Percentiles rank a stretch among this genome's conserved stretches.
phyloP scores from a whole-genome alignment of 2,888 invertebrate species.

The Tenthredo distinguenda region DNA sequence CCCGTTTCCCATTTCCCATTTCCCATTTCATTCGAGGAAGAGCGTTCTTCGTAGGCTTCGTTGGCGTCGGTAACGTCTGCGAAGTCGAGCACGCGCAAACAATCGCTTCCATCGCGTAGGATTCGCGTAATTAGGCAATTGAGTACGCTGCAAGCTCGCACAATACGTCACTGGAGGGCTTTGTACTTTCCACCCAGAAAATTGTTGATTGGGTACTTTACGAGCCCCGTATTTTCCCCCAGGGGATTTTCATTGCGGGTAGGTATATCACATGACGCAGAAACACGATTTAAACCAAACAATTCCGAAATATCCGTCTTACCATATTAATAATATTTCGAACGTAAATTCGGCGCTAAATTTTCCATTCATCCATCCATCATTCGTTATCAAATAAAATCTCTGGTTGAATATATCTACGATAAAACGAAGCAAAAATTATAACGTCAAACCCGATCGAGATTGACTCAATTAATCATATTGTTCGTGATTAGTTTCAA shows the following conservation, averaged over 20 bases:
- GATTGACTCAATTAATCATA: conserved; percentile 33
- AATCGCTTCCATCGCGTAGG: conserved; percentile 21
- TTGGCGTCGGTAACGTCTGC: neutral
- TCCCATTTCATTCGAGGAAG: conserved; percentile 35
- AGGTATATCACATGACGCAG: conserved; percentile 1
- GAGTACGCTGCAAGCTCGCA: conserved; percentile 37
- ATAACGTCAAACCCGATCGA: neutral
- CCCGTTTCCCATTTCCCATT: conserved; percentile 21
- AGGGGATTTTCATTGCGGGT: conserved; percentile 27
- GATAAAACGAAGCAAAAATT: conserved; percentile 8
- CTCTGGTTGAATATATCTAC: neutral
- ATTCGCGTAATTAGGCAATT: conserved; percentile 46
- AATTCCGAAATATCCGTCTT: neutral
- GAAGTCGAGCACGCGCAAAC: conserved; percentile 33
- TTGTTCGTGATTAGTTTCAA: conserved; percentile 16
- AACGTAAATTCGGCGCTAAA: neutral
- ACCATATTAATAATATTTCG: neutral
- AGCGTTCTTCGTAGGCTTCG: conserved; percentile 14
- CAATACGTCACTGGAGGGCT: conserved; percentile 40
- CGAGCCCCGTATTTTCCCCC: neutral
- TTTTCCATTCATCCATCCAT: neutral
- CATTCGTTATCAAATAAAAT: conserved; percentile 12
- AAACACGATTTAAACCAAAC: conserved; percentile 7
- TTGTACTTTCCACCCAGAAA: conserved; percentile 18
- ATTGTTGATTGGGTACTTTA: conserved; percentile 39